Percentiles rank a stretch among this genome's conserved stretches.
These are phyloP conservation scores for Ramphastos sulfuratus DNA, from an alignment of 2,113 vertebrate species.

Conservation along the genomic window DNA sequence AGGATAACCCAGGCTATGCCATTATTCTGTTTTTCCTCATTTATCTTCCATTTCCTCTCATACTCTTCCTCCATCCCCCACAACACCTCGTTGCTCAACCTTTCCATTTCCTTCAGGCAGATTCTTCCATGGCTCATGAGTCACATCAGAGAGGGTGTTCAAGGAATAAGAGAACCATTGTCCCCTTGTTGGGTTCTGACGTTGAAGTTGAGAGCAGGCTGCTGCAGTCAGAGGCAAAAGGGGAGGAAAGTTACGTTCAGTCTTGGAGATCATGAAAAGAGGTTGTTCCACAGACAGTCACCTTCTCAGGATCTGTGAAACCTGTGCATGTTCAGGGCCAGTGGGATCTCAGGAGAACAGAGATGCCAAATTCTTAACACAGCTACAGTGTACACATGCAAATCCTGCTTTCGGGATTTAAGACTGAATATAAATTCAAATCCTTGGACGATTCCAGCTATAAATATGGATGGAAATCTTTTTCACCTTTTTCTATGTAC, in stretches of 20 bases:
- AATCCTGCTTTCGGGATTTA: background rate
- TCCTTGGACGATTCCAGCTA: background rate
- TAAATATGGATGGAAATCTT: background rate
- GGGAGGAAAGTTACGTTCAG: background rate
- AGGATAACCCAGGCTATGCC: background rate
- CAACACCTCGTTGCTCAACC: accelerated
- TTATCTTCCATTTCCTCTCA: background rate
- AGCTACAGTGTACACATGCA: background rate
- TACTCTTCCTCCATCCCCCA: background rate
- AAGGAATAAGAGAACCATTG: background rate
- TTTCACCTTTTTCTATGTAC: background rate
- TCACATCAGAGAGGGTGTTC: background rate
- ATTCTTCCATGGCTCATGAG: background rate
- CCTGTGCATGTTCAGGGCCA: accelerated
- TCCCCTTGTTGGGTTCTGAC: background rate
- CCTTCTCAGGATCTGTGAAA: background rate
- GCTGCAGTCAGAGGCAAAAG: background rate
- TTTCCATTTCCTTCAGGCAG: background rate
- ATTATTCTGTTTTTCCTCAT: background rate
- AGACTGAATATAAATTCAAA: background rate
- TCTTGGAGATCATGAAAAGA: background rate
- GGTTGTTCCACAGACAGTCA: background rate
- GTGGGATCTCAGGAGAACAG: background rate
- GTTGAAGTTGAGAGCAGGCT: background rate
- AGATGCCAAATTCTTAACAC: background rate